Evolutionary conservation across 64 coral and sea anemone genomes (phyloP), one percentile per base, ranked within the genome.

Genomic region (Pocillopora verrucosa): DNA sequence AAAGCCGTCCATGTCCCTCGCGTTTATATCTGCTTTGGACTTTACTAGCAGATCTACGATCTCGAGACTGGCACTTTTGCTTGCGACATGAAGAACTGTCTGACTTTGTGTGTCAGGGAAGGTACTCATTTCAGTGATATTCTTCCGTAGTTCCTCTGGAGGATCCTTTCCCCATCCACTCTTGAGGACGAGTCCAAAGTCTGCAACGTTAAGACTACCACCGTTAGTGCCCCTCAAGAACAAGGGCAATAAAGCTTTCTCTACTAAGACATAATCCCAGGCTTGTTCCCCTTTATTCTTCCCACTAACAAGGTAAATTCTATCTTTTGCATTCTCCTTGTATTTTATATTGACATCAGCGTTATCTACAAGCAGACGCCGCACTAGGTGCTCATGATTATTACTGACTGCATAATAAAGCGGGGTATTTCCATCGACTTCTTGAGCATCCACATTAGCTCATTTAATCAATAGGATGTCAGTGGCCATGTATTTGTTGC

Each of bases 201-300:
- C 56, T 60, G 19, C n/a, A 3, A 80, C 77, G 77, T 80, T 16
- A 1, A 80, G 9, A 60, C 22, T 24, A 19, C 77, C 77, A 4
- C 77, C 56, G 1, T 24, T 11, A 20, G 22, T 60, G 13, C 57
- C 19, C 56, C 60, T 80, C 58, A 61, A 30, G 45, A 80, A 80
- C 22, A 80, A 26, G 12, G 56, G 56, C 10, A 80, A 26, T 60
- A 80, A 80, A 20, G 11, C 10, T 60, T 80, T 80, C 20, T 80
- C 3, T 30, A 80, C 77, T 11, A 61, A 5, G 77, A 80, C 77
- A 80, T 80, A 80, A n/a, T 60, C 56, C 77, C 77, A 80, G 45
- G 77, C 77, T 26, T 7, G 20, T 12, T 30, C 60, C 3, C 77
- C 57, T 60, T 16, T 80, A 56, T 80, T 56, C 60, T 24, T 80